A percentile compares a stretch with the other conserved stretches of the same genome.
These are phyloP conservation scores for Chrysolina oricalcia DNA, from an alignment of 2,888 invertebrate genomes.

Conservation along the genomic window DNA sequence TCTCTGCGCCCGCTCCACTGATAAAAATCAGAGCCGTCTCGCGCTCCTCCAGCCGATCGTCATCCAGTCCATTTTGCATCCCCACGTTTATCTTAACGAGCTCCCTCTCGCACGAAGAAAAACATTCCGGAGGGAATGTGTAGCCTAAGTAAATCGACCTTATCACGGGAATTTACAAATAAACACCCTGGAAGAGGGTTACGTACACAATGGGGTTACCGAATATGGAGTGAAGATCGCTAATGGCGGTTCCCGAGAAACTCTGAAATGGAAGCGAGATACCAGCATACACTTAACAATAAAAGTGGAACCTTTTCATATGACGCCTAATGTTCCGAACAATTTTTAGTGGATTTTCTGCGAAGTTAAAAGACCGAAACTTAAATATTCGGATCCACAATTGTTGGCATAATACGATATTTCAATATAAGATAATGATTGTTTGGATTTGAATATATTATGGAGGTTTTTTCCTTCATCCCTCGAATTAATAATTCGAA, in stretches of 20 bases:
- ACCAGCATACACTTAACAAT: constrained; percentile 13
- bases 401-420: too few relatives aligned
- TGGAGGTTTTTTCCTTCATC: too few relatives aligned
- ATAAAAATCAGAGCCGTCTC: constrained; percentile 54
- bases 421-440: too few relatives aligned
- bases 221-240: constrained; percentile 37
- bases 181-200: constrained; percentile 55
- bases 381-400: too few relatives aligned
- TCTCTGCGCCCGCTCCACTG: constrained; percentile 25
- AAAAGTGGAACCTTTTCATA: background rate
- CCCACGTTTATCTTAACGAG: constrained; percentile 59
- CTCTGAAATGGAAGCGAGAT: constrained; percentile 34
- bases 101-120: constrained; percentile 51
- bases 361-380: too few relatives aligned
- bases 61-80: constrained; percentile 59
- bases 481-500: too few relatives aligned
- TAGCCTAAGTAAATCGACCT: constrained; percentile 57
- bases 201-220: constrained; percentile 27
- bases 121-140: constrained; percentile 55
- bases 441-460: too few relatives aligned
- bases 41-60: constrained; percentile 51
- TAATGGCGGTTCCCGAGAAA: constrained; percentile 36
- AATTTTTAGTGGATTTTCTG: too few relatives aligned
- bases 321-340: background rate
- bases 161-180: constrained; percentile 60